Conservation (phyloP, 2,797 vertebrate genomes). For the Eidolon dupreanum region DNA sequence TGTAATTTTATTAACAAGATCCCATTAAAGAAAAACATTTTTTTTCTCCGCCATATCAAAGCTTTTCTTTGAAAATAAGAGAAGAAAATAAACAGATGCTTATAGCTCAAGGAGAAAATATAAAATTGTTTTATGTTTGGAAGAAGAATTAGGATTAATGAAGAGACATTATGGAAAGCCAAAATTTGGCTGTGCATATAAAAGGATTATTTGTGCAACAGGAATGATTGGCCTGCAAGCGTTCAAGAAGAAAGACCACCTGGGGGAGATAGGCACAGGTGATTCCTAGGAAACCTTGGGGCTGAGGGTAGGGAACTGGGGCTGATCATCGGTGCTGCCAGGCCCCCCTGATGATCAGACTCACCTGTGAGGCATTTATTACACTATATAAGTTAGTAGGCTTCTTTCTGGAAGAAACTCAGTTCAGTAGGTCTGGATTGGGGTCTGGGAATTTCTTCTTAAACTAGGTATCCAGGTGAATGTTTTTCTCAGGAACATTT, state of each 20-base stretch:
- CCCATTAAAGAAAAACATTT: constrained; percentile 7
- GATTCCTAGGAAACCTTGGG: neutral
- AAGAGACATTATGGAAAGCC: neutral
- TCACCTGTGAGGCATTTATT: neutral
- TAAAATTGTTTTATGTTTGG: neutral
- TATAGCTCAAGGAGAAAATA: neutral
- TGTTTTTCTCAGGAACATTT: neutral
- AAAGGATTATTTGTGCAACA: neutral
- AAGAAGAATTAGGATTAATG: neutral
- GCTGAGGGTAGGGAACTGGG: too few species aligned
- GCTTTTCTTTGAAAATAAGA: constrained; percentile 54
- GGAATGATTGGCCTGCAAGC: neutral
- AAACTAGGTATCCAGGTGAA: neutral
- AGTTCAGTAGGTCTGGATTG: neutral
- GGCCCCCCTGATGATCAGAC: neutral
- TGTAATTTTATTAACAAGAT: constrained; percentile 49
- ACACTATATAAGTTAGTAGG: neutral
- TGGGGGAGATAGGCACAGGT: neutral
- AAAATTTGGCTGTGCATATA: neutral
- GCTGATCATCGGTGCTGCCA: neutral
- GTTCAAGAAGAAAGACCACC: neutral
- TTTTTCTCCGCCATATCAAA: neutral
- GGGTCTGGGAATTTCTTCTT: neutral
- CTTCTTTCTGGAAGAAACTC: neutral
- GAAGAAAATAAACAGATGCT: neutral